A percentile compares a stretch with the other conserved stretches of the same genome.
These are phyloP conservation scores for Phoeniculus purpureus DNA, from an alignment of 2,797 vertebrate species.

Conservation along the genomic window DNA sequence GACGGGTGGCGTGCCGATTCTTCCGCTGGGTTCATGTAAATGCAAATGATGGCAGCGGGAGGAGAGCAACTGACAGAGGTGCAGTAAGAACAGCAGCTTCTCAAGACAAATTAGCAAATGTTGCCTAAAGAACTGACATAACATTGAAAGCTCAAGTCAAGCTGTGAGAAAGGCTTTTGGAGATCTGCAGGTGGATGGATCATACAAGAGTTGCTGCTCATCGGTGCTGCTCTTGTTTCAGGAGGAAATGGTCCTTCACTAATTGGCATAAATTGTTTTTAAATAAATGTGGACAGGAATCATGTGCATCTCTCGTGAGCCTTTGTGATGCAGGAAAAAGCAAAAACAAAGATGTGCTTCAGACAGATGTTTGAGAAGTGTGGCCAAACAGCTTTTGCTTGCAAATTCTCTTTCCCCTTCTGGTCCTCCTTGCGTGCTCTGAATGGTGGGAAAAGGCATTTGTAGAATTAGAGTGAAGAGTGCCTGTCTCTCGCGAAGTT, in stretches of 20 bases:
- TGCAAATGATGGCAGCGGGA: background rate
- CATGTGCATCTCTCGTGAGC: constrained; percentile 1
- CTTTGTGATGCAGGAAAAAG: constrained; percentile 24
- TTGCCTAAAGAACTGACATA: constrained; percentile 19
- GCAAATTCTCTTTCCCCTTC: constrained; percentile 1
- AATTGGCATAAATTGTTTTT: constrained; percentile 56
- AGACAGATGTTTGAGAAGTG: background rate
- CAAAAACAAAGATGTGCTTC: constrained; percentile 33
- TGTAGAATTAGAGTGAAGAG: background rate
- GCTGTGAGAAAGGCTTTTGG: constrained; percentile 53
- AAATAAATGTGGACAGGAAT: constrained; percentile 43
- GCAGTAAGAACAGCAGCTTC: background rate
- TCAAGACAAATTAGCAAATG: constrained; percentile 48
- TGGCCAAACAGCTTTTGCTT: constrained; percentile 42
- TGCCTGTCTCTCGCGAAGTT: background rate
- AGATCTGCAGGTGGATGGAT: constrained; percentile 61
- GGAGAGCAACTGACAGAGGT: background rate
- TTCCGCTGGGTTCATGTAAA: background rate
- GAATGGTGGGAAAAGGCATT: background rate
- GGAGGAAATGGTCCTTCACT: constrained; percentile 63
- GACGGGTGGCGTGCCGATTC: background rate
- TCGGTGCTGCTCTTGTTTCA: constrained; percentile 17
- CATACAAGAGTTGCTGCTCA: constrained; percentile 39
- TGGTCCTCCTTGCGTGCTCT: background rate
- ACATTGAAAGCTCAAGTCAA: constrained; percentile 56